These are phyloP conservation scores for Ferrisia virgata DNA, from an alignment of 2,888 invertebrate genomes.

Conservation along the genomic window DNA sequence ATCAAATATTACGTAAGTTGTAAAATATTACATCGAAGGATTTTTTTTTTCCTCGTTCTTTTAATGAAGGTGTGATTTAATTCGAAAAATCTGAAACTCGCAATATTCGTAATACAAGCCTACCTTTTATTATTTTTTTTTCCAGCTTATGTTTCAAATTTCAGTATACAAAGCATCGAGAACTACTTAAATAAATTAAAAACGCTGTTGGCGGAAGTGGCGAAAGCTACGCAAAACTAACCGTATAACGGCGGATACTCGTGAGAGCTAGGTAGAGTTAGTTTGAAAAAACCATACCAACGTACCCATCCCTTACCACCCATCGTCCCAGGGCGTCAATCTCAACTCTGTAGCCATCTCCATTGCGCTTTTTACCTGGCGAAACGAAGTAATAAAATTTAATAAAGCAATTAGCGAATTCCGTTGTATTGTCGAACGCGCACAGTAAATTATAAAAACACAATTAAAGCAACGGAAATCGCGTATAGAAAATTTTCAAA, in stretches of 20 bases:
- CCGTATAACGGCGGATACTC: too few species aligned
- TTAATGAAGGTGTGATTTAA: too few species aligned
- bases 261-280: neutral
- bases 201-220: neutral
- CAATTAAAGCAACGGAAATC: conserved; percentile 10
- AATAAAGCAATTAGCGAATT: conserved; percentile 9
- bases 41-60: too few species aligned
- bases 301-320: too few species aligned
- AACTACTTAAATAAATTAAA: conserved; percentile 17
- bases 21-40: too few species aligned
- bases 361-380: neutral
- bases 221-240: neutral
- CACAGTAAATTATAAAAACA: conserved; percentile 7
- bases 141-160: neutral
- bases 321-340: neutral
- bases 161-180: neutral
- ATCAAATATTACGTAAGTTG: too few species aligned
- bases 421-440: neutral
- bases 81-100: neutral
- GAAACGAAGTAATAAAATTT: conserved; percentile 7
- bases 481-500: conserved; percentile 17
- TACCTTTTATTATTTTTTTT: too few species aligned
- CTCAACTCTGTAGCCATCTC: neutral
- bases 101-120: neutral
- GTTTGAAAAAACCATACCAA: neutral